Conservation (phyloP, 2,113 vertebrate genomes). For the Limanda limanda region DNA sequence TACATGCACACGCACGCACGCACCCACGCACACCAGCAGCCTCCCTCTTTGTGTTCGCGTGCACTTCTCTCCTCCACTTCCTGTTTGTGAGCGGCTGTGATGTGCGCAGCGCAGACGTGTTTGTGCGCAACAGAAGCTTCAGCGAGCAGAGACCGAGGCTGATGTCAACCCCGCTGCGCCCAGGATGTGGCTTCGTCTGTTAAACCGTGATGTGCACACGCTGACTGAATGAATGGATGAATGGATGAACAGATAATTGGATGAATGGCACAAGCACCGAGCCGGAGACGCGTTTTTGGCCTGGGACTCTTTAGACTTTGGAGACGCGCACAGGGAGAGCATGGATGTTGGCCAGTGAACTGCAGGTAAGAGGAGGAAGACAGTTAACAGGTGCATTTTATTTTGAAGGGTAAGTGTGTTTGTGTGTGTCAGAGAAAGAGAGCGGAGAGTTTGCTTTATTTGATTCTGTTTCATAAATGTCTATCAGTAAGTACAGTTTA, state of each 20-base stretch:
- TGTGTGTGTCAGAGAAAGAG: background rate
- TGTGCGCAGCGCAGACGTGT: slow-evolving; percentile 13
- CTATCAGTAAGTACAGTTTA: too few species aligned
- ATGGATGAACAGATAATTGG: background rate
- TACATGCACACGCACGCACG: slow-evolving; percentile 16
- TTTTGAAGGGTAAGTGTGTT: background rate
- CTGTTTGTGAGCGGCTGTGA: slow-evolving; percentile 61
- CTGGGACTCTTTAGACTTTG: slow-evolving; percentile 29
- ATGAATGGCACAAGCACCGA: slow-evolving; percentile 62
- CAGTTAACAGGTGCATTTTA: background rate
- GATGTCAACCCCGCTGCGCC: slow-evolving; percentile 12
- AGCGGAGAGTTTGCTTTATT: too few species aligned
- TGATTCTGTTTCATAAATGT: too few species aligned
- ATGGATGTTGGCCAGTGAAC: slow-evolving; percentile 64
- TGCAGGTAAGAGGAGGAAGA: slow-evolving; percentile 57
- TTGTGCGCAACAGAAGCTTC: background rate
- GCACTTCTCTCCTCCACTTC: slow-evolving; percentile 74
- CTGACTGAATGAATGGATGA: slow-evolving; percentile 57
- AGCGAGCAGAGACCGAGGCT: slow-evolving; percentile 1
- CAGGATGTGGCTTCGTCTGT: slow-evolving; percentile 73
- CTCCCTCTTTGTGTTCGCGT: slow-evolving; percentile 73
- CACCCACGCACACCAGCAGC: slow-evolving; percentile 20
- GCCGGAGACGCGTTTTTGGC: slow-evolving; percentile 33
- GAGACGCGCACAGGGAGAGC: background rate
- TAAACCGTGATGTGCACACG: slow-evolving; percentile 14